phyloP scores from a whole-genome alignment of 2,113 vertebrate genomes.

The Crotalus viridis region DNA sequence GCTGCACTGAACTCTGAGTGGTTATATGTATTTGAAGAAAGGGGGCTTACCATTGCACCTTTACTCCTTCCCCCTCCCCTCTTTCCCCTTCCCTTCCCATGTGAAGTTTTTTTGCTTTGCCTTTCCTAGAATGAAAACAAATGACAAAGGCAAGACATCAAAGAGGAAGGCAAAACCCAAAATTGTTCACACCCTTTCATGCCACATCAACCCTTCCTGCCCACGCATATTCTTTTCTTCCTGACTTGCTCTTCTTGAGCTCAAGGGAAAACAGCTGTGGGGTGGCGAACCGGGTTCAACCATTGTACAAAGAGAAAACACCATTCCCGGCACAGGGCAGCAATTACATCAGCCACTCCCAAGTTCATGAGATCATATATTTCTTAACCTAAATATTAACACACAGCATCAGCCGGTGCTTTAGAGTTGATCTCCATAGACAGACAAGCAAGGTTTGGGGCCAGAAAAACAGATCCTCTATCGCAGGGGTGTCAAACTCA shows the following conservation, averaged over 20 bases:
- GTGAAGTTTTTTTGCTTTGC: neutral
- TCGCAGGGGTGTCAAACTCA: too few relatives aligned
- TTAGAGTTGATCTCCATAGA: neutral
- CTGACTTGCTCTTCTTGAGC: neutral
- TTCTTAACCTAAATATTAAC: slow-evolving; percentile 20
- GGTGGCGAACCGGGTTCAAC: neutral
- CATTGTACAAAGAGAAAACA: neutral
- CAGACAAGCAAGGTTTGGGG: neutral
- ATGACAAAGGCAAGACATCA: slow-evolving; percentile 19
- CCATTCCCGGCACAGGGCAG: neutral
- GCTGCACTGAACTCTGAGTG: neutral
- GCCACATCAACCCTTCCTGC: neutral
- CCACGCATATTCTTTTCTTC: neutral
- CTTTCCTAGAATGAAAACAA: slow-evolving; percentile 24
- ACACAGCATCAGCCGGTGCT: neutral
- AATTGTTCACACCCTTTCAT: slow-evolving; percentile 12
- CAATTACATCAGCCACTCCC: slow-evolving; percentile 9
- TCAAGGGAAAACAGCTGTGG: slow-evolving; percentile 8
- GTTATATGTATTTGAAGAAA: neutral
- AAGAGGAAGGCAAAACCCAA: neutral
- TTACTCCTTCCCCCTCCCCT: neutral
- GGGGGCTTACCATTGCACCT: neutral
- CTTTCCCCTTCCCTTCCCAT: neutral
- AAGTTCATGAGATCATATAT: neutral
- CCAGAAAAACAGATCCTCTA: neutral